Evolutionary conservation across 2,797 vertebrate species (phyloP), one percentile per base, ranked within the genome.

Genomic region (Channallabes apus): DNA sequence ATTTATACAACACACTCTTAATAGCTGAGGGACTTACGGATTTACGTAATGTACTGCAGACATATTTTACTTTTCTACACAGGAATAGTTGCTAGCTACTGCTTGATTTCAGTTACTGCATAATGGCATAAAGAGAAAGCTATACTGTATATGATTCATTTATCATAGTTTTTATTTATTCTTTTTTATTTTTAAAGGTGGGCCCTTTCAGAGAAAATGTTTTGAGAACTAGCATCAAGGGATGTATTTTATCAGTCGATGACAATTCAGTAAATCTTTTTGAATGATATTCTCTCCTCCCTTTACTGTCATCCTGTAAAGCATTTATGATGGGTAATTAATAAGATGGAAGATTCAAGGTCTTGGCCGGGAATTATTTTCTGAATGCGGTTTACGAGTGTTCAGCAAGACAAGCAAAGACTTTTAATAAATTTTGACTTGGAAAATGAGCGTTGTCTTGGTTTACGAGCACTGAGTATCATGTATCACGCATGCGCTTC

Each of bases 241-340:
- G 84, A 90, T 41, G 29, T 64, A 41, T 86, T 87, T 86, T 88
- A 90, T 91, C 88, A 86, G 82, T 80, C 75, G 65, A 84, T 88
- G 87, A 85, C 88, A 88, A 91, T 91, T 91, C 72, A 62, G 88
- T 77, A 87, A 88, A 90, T 90, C 88, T 86, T 80, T 89, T 86
- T 90, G 82, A 89, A 90, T 86, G 88, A 90, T 89, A 88, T 90
- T 85, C 89, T 87, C 84, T 82, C 84, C 82, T 41, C 56, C 78
- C 86, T 83, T 84, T 77, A 86, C 86, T 71, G 77, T 62, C 29
- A 82, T 68, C 69, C 83, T 82, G 86, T 80, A 35, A 80, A 84
- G 85, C 71, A 75, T 76, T 84, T 83, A 84, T 56, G 80, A 51
- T 59, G 83, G 67, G 46, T 86, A 87, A 86, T 90, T 86, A 90